Percentiles rank a stretch among this genome's conserved stretches.
Evolutionary conservation across 2,113 vertebrate genomes (phyloP).

Genomic region (Typhlomys cinereus): DNA sequence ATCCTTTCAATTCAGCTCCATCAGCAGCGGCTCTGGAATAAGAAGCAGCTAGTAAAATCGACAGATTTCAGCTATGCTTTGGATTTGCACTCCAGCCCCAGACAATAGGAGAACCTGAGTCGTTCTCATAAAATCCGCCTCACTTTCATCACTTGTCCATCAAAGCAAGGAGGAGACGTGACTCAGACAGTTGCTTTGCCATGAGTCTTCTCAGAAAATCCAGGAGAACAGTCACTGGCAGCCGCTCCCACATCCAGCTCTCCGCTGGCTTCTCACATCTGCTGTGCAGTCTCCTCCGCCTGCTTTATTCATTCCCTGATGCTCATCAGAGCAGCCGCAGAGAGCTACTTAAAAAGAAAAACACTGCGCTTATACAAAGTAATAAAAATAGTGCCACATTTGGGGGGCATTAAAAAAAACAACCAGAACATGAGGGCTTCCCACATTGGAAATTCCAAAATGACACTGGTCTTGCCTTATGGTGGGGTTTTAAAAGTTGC

Average conservation of each 20-base stretch:
- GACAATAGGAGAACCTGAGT: neutral
- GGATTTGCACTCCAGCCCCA: neutral
- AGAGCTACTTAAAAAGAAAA: slow-evolving; percentile 36
- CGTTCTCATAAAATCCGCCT: neutral
- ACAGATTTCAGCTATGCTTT: neutral
- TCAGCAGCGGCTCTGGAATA: neutral
- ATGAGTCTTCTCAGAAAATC: slow-evolving; percentile 24
- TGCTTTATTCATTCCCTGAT: slow-evolving; percentile 52
- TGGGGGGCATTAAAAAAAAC: neutral
- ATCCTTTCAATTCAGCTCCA: neutral
- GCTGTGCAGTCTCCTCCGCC: neutral
- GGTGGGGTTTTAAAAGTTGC: neutral
- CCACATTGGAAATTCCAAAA: slow-evolving; percentile 15
- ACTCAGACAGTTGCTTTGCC: neutral
- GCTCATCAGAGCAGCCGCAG: slow-evolving; percentile 42
- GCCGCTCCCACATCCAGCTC: too few relatives aligned
- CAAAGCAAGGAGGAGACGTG: neutral
- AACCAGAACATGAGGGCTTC: neutral
- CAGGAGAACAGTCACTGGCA: neutral
- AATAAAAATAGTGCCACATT: slow-evolving; percentile 42
- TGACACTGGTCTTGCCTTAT: neutral
- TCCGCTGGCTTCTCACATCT: slow-evolving; percentile 44
- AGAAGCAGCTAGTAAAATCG: neutral
- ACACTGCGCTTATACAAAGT: slow-evolving; percentile 44
- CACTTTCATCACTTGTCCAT: neutral